phyloP scores from a whole-genome alignment of 2,888 invertebrate genomes.

The Trichopria drosophilae region DNA sequence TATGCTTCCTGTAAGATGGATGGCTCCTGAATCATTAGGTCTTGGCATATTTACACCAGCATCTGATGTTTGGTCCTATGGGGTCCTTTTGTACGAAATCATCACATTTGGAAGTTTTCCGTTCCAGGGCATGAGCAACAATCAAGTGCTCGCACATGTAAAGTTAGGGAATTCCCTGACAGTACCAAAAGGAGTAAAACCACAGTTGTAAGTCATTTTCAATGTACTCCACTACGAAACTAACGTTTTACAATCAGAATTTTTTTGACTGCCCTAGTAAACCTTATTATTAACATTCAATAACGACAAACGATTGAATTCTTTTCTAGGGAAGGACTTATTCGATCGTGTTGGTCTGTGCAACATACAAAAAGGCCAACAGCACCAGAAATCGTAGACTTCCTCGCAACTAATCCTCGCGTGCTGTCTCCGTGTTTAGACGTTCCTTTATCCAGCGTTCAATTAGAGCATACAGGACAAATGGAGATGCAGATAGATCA shows the following conservation, averaged over 20 bases:
- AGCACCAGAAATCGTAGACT: slow-evolving; percentile 79
- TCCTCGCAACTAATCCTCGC: slow-evolving; percentile 75
- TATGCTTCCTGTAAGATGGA: slow-evolving; percentile 89
- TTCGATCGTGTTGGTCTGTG: slow-evolving; percentile 79
- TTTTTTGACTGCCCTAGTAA: background rate
- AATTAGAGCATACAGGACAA: slow-evolving; percentile 69
- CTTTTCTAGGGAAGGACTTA: slow-evolving; percentile 68
- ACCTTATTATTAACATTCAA: background rate
- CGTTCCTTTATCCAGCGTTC: slow-evolving; percentile 73
- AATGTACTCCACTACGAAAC: background rate
- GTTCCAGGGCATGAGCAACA: slow-evolving; percentile 84
- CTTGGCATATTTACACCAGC: slow-evolving; percentile 82
- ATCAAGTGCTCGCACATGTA: slow-evolving; percentile 80
- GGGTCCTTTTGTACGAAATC: slow-evolving; percentile 84
- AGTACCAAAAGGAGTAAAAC: slow-evolving; percentile 77
- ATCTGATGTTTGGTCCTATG: slow-evolving; percentile 90
- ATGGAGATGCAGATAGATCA: slow-evolving; percentile 61
- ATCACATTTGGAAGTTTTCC: slow-evolving; percentile 91
- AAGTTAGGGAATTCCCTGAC: slow-evolving; percentile 74
- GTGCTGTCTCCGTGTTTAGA: slow-evolving; percentile 80
- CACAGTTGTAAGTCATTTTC: slow-evolving; percentile 71
- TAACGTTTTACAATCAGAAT: background rate
- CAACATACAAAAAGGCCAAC: slow-evolving; percentile 73
- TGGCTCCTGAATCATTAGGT: slow-evolving; percentile 86
- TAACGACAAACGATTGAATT: background rate